Conservation (phyloP, 2,888 invertebrate species). For the Ochropleura leucogaster region DNA sequence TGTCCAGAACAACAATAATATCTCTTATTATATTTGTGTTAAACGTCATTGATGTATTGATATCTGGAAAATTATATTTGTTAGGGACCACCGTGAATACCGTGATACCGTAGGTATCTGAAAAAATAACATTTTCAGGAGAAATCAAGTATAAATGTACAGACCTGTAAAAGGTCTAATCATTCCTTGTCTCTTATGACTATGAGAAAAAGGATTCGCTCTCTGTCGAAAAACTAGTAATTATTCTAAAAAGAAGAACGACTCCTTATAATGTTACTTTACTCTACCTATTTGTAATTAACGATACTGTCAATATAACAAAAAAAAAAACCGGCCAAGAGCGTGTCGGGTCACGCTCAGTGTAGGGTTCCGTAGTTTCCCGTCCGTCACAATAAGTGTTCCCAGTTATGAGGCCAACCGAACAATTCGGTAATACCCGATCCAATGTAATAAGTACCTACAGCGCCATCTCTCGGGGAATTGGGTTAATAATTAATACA, state of each 20-base stretch:
- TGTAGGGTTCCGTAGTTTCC: too few relatives aligned
- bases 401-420: too few relatives aligned
- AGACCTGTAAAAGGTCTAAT: neutral
- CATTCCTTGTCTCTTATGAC: neutral
- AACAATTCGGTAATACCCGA: too few relatives aligned
- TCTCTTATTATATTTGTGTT: neutral
- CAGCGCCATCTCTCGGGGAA: too few relatives aligned
- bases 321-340: too few relatives aligned
- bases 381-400: too few relatives aligned
- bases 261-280: too few relatives aligned
- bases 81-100: conserved; percentile 1
- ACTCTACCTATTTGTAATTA: neutral
- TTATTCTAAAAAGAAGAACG: neutral
- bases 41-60: neutral
- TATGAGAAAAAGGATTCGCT: neutral
- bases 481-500: too few relatives aligned
- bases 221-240: neutral
- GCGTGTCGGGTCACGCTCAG: too few relatives aligned
- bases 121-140: too few relatives aligned
- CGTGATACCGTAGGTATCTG: too few relatives aligned
- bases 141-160: neutral
- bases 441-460: too few relatives aligned
- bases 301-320: neutral
- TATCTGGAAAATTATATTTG: neutral
- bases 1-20: conserved; percentile 4